Evolutionary conservation across 2,113 vertebrate genomes (phyloP), one percentile per base, ranked within the genome.

Genomic region (Lophotis ruficrista): DNA sequence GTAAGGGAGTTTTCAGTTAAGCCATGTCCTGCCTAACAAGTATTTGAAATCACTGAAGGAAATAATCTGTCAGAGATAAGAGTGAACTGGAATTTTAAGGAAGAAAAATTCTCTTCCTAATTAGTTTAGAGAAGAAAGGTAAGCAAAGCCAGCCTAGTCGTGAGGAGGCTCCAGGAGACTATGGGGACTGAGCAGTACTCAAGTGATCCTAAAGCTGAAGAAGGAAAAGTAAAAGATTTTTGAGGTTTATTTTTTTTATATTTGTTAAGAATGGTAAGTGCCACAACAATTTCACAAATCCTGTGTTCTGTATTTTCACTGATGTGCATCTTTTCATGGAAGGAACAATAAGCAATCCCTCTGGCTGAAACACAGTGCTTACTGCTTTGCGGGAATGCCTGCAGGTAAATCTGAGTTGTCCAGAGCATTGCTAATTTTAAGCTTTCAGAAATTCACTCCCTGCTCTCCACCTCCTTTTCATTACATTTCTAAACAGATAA

Each of bases 171-270:
- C 14, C 19, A 38, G 37, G 30, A 43, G 8, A 53, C 23, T 14
- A 3, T 14, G 23, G 1, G 4, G 0, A 0, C 8, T 41, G 35
- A 64, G 22, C 12, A 50, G 14, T 17, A 30, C n/a, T 60, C 54
- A 47, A 37, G 3, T 13, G 14, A 87, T 69, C 5, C 31, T 38
- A 43, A 69, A 73, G 14, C 25, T 54, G 53, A 84, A 38, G 18
- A 6, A 43, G 20, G 6, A 25, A 75, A 57, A 51, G 4, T 9
- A 50, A 69, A 51, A 15, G 31, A 2, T 6, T 10, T 53, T 37
- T 48, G 9, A 48, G 4, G 30, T 64, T 3, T 5, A 22, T n/a
- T 10, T 9, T 33, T 23, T 15, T 12, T 28, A 28, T 9, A 19
- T 35, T 82, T 47, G 1, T 50, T 65, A 37, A 37, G 31, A n/a